Conservation (phyloP, 1,140 invertebrate genomes). For the Meloidogyne hapla region DNA sequence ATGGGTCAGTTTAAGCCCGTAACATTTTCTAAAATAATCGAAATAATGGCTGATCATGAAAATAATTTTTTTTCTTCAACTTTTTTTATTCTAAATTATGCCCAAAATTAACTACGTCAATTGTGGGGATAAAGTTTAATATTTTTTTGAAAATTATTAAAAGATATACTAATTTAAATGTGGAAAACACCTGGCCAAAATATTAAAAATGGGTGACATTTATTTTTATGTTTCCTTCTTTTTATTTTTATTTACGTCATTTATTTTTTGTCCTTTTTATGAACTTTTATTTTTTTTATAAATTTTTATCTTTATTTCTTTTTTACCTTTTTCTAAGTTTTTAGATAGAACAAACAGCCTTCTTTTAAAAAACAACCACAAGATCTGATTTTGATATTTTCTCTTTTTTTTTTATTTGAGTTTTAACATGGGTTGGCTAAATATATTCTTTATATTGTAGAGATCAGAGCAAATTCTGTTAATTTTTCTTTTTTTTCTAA, state of each 20-base stretch:
- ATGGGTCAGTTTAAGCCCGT: no score
- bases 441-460: no score
- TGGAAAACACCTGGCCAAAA: not conserved
- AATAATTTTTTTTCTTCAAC: constrained; percentile 6
- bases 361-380: not conserved
- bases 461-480: no score
- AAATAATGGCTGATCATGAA: no score
- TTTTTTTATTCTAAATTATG: not conserved
- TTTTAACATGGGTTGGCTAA: constrained; percentile 1
- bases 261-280: not conserved
- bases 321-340: not conserved
- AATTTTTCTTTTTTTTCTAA: no score
- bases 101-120: not conserved
- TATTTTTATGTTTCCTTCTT: not conserved
- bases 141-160: no score
- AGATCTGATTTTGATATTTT: not conserved
- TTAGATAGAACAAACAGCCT: not conserved
- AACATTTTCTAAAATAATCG: no score
- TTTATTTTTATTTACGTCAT: not conserved
- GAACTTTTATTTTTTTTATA: not conserved
- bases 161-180: not conserved
- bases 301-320: not conserved
- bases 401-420: not conserved
- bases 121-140: no score
- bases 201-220: not conserved